Conservation (phyloP, 2,888 invertebrate species). For the Brassicogethes aeneus region DNA sequence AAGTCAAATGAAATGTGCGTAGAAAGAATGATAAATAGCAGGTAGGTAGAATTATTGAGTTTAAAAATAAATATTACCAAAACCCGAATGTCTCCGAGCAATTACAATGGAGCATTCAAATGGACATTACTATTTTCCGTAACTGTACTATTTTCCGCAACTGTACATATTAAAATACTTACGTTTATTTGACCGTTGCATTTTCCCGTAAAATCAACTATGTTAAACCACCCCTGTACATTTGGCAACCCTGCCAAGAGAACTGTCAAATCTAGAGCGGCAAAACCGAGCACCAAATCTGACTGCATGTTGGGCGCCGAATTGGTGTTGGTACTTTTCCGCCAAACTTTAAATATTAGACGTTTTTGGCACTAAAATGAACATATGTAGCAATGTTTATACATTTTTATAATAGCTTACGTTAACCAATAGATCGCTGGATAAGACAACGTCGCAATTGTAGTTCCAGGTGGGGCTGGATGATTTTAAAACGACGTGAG, state of each 20-base stretch:
- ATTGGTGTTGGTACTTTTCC: constrained; percentile 42
- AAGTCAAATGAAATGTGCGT: too few relatives aligned
- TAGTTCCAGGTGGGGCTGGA: constrained; percentile 50
- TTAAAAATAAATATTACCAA: too few relatives aligned
- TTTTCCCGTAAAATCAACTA: constrained; percentile 49
- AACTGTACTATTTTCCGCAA: too few relatives aligned
- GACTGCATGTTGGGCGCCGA: constrained; percentile 45
- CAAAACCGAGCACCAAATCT: constrained; percentile 52
- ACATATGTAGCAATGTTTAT: neutral
- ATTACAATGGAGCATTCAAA: neutral
- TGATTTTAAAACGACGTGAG: constrained; percentile 44
- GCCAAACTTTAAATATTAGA: constrained; percentile 54
- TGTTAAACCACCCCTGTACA: constrained; percentile 55
- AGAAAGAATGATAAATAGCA: too few relatives aligned
- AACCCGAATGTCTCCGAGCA: constrained; percentile 5
- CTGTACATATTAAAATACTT: too few relatives aligned
- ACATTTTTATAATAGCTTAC: constrained; percentile 42
- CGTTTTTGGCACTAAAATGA: constrained; percentile 46
- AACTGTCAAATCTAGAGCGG: constrained; percentile 49
- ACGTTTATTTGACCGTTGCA: constrained; percentile 55
- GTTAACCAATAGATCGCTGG: constrained; percentile 44
- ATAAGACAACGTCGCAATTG: constrained; percentile 43
- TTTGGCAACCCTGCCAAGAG: constrained; percentile 44
- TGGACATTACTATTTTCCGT: too few relatives aligned
- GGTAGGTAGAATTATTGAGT: too few relatives aligned